A percentile compares a stretch with the other conserved stretches of the same genome.
Evolutionary conservation across 2,797 vertebrate species (phyloP).

Genomic region (Lycodopsis pacificus): DNA sequence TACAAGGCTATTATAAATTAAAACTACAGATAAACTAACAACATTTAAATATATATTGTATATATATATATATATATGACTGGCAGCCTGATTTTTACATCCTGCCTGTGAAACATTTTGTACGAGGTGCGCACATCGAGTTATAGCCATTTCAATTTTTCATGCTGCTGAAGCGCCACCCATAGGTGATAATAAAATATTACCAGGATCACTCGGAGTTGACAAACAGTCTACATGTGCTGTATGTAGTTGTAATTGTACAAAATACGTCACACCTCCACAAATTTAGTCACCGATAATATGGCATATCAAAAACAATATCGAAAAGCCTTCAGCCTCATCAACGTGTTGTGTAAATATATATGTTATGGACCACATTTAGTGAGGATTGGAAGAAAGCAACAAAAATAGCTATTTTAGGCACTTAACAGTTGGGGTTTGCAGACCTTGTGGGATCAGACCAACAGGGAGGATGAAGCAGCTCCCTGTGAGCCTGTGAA

Average conservation of each 20-base stretch:
- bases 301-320: not conserved
- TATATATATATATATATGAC: not conserved
- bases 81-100: not conserved
- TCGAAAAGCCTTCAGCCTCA: not conserved
- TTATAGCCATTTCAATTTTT: not conserved
- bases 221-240: not conserved
- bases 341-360: not conserved
- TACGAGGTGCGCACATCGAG: not conserved
- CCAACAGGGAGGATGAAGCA: conserved; percentile 17
- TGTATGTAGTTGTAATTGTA: not conserved
- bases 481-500: conserved; percentile 40
- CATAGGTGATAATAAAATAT: not conserved
- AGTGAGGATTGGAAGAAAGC: not conserved
- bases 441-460: conserved; percentile 7
- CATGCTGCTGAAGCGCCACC: not conserved
- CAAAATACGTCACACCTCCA: not conserved
- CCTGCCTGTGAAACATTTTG: not conserved
- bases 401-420: conserved; percentile 4
- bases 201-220: not conserved
- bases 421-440: conserved; percentile 14
- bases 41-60: not conserved
- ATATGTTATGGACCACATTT: not conserved
- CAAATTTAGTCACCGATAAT: not conserved
- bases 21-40: not conserved
- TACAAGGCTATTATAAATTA: not conserved